A percentile compares a stretch with the other conserved stretches of the same genome.
Conservation (phyloP, 2,888 invertebrate species). For the Siphlonurus alternatus region DNA sequence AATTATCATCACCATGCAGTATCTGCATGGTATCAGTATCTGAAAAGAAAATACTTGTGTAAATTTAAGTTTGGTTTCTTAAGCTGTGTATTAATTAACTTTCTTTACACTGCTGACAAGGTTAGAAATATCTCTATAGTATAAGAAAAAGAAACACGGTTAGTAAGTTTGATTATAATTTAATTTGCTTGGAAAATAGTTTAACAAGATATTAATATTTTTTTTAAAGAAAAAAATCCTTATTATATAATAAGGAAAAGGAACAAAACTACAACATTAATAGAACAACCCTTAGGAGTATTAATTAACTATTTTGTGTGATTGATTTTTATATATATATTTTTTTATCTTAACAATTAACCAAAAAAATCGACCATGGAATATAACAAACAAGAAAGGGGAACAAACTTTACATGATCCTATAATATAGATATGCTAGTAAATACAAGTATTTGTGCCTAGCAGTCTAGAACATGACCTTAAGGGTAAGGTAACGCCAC, state of each 20-base stretch:
- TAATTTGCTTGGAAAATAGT: neutral
- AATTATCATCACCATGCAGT: no score
- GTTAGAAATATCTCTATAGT: no score
- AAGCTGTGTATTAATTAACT: no score
- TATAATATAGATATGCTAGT: no score
- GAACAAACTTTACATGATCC: no score
- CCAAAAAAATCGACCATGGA: neutral
- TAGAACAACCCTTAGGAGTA: constrained; percentile 1
- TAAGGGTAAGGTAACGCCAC: no score
- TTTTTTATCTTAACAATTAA: neutral
- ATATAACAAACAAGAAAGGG: neutral
- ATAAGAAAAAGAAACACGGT: neutral
- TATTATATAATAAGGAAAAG: neutral
- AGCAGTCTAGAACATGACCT: no score
- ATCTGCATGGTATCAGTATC: no score
- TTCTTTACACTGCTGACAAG: no score
- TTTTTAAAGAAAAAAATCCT: neutral
- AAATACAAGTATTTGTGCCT: no score
- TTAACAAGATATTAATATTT: neutral
- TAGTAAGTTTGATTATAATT: neutral
- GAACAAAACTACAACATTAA: neutral
- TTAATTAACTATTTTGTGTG: neutral
- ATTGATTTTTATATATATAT: neutral
- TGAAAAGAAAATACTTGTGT: no score
- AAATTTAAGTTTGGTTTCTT: no score